These are phyloP conservation scores for Mustela nigripes DNA, from an alignment of 2,113 vertebrate species.

Conservation along the genomic window DNA sequence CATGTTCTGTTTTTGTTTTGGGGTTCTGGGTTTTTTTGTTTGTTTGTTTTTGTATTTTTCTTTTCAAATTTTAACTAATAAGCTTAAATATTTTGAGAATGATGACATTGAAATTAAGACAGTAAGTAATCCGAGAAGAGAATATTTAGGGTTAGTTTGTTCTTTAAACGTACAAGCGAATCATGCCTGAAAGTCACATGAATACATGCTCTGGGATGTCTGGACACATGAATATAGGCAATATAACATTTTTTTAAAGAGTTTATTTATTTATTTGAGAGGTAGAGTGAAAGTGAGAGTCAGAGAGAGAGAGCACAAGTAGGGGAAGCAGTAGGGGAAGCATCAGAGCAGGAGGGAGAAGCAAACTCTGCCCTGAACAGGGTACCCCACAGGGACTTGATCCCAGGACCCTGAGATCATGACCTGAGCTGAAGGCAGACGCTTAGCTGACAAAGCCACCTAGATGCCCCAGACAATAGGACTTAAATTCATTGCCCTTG, in stretches of 20 bases:
- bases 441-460: neutral
- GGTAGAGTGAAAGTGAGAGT: too few species aligned
- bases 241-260: neutral
- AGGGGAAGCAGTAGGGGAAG: too few species aligned
- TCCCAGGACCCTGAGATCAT: neutral
- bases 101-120: neutral
- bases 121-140: neutral
- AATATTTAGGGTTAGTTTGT: neutral
- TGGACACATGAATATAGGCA: neutral
- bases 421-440: neutral
- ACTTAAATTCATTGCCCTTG: neutral
- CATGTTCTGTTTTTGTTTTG: neutral
- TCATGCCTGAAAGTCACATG: neutral
- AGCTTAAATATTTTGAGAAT: neutral
- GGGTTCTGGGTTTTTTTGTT: neutral
- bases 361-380: too few species aligned
- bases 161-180: neutral
- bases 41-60: neutral
- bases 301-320: too few species aligned
- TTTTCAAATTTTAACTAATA: neutral
- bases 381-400: too few species aligned
- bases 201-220: neutral
- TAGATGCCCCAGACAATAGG: neutral
- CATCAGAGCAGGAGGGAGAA: too few species aligned
- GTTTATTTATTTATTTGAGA: too few species aligned